A percentile compares a stretch with the other conserved stretches of the same genome.
Evolutionary conservation across 2,797 vertebrate species (phyloP).

Genomic region (Spinibarbus caldwelli): DNA sequence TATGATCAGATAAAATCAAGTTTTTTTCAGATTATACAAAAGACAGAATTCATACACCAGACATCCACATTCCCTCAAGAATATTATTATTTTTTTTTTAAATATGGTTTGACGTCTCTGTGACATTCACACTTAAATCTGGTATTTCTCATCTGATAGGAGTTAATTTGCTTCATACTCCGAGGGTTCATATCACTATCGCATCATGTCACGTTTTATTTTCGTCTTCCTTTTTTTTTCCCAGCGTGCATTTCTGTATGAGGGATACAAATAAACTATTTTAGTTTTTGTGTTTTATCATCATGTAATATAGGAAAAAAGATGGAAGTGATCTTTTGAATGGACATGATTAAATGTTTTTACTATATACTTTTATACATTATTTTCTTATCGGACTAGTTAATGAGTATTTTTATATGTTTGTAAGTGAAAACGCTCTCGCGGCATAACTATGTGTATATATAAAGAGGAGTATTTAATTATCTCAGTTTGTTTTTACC

Average conservation of each 20-base stretch:
- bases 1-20: neutral
- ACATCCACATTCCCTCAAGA: conserved; percentile 37
- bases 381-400: conserved; percentile 99
- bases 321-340: conserved; percentile 84
- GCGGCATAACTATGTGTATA: conserved; percentile 88
- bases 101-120: conserved; percentile 2
- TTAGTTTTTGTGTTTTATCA: conserved; percentile 79
- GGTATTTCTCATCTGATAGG: conserved; percentile 53
- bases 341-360: conserved; percentile 97
- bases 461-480: conserved; percentile 96
- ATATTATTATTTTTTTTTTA: neutral
- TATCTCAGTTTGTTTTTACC: conserved; percentile 84
- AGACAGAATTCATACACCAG: neutral
- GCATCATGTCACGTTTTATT: conserved; percentile 64
- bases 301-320: conserved; percentile 86
- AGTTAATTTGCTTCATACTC: conserved; percentile 66
- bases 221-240: conserved; percentile 82
- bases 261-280: conserved; percentile 82
- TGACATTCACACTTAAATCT: conserved; percentile 15
- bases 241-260: conserved; percentile 80
- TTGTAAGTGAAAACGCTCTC: conserved; percentile 91
- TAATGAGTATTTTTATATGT: conserved; percentile 99
- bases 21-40: neutral
- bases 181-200: conserved; percentile 76
- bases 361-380: conserved; percentile 99